A percentile compares a stretch with the other conserved stretches of the same genome.
Evolutionary conservation across 2,797 vertebrate species (phyloP).

Genomic region (Rhinatrema bivittatum): DNA sequence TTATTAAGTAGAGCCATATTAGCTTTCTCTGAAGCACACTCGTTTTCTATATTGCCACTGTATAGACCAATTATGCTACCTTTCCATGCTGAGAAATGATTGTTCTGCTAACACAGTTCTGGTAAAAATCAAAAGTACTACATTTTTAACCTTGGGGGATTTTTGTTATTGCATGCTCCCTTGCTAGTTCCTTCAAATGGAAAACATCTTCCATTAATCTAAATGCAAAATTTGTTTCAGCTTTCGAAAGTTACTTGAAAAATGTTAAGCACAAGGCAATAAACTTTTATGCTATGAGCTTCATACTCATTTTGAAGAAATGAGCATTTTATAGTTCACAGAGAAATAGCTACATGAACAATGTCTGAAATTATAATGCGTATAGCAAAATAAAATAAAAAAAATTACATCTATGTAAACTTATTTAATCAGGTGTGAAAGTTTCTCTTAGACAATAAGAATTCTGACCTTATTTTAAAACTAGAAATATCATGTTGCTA

Average conservation of each 20-base stretch:
- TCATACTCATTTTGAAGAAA: conserved; percentile 71
- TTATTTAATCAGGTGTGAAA: conserved; percentile 70
- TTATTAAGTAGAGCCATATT: conserved; percentile 72
- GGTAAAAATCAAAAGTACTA: conserved; percentile 62
- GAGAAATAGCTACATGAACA: conserved; percentile 72
- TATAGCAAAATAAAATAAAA: conserved; percentile 42
- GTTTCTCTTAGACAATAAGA: conserved; percentile 64
- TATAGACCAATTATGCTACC: conserved; percentile 70
- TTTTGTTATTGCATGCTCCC: conserved; percentile 58
- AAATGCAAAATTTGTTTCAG: conserved; percentile 71
- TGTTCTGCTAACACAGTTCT: conserved; percentile 66
- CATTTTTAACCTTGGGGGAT: conserved; percentile 71
- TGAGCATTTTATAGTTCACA: conserved; percentile 74
- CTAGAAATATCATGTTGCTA: conserved; percentile 45
- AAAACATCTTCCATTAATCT: conserved; percentile 74
- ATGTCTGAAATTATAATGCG: conserved; percentile 70
- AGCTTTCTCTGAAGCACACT: conserved; percentile 66
- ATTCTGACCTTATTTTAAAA: conserved; percentile 59
- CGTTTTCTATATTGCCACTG: conserved; percentile 58
- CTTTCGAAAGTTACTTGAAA: conserved; percentile 70
- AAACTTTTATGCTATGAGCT: conserved; percentile 72
- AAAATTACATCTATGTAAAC: conserved; percentile 75
- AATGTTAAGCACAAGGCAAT: conserved; percentile 71
- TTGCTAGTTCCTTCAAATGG: conserved; percentile 61
- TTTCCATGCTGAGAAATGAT: conserved; percentile 68